Evolutionary conservation across 2,113 vertebrate species (phyloP), one percentile per base, ranked within the genome.

Genomic region (Mugil cephalus): DNA sequence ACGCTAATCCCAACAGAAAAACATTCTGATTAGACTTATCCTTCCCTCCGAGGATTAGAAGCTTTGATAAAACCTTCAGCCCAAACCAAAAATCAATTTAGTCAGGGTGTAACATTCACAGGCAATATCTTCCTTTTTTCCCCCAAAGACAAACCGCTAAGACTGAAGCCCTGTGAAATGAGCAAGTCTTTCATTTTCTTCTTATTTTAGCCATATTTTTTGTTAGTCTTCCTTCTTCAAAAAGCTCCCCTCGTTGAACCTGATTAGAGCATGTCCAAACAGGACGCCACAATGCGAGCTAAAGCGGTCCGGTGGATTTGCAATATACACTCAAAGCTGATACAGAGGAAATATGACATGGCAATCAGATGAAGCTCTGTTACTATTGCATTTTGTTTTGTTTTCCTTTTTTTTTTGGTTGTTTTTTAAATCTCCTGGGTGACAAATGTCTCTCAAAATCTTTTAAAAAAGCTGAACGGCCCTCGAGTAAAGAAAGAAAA

Each of bases 41-140:
- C 83, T 74, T 89, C 73, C 77, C 85, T 85, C 75, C 60, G 72
- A 86, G 85, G 85, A 90, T 88, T 91, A 90, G 62, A 83, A 72
- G 80, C 83, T 84, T 86, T 84, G 87, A 87, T 91, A 86, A 88
- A 90, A 90, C 79, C 82, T 89, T 88, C 74, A 86, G 74, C 79
- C 68, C 74, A 78, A 81, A 88, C 67, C 78, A 73, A 91, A 30
- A 93, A 89, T 88, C 90, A 88, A 89, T 90, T 92, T 86, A 76
- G 70, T 80, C 80, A 65, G 74, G 73, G 68, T 74, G 70, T 81
- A 75, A 84, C n/a, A 69, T 87, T 84, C 63, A 70, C 40, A 55
- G 54, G 50, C 51, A 64, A 43, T 67, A 30, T 53, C 35, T 56
- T 48, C 15, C 34, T 35, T 42, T 54, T 47, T 62, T 14, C 18